Base-by-base conservation (phyloP, 1,140 invertebrate genomes). In the Hyposmocoma kahamanoa region DNA sequence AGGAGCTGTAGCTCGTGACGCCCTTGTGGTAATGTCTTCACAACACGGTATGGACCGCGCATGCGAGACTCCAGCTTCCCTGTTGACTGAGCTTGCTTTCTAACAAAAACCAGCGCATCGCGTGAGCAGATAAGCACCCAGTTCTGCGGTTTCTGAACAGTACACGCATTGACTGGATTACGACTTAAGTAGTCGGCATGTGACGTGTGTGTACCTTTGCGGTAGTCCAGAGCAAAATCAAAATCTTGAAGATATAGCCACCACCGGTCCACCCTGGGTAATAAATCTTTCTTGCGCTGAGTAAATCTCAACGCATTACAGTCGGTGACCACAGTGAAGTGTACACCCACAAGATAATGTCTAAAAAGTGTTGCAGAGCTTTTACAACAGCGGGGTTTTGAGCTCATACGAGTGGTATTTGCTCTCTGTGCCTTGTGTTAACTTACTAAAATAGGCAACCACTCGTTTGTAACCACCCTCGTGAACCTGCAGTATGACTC, bases 251-350 rank as follows among this genome's bases (percentile, higher is more conserved):
- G 24, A 34, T 62, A 59, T 5, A 71, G 47, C 59, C 68, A 60
- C 67, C 71, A 78, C 1, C 58, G 36, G 15, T 45, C 57, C 22
- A 56, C 57, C 21, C 57, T 36, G 1, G 62, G 56, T 10, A 52
- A 21, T 10, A 76, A 39, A 45, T 72, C 66, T 55, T 66, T 74
- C 38, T 67, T 72, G 5, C n/a, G 26, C 26, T 55, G 17, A 19
- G 62, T 66, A 22, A 53, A 28, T 18, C 66, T 67, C 1, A 82
- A 47, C 0, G 67, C 72, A 13, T 63, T 65, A 34, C 75, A 84
- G 54, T 81, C 79, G 0, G 73, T 79, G n/a, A 82, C 47, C 0
- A 85, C 49, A 4, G 22, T 69, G 43, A 84, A 84, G 13, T 42
- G 39, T 10, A 72, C 68, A 6, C 70, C 75, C 6, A 76, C 9